Evolutionary conservation across 2,797 vertebrate species (phyloP).

Genomic region (Sarcophilus harrisii): DNA sequence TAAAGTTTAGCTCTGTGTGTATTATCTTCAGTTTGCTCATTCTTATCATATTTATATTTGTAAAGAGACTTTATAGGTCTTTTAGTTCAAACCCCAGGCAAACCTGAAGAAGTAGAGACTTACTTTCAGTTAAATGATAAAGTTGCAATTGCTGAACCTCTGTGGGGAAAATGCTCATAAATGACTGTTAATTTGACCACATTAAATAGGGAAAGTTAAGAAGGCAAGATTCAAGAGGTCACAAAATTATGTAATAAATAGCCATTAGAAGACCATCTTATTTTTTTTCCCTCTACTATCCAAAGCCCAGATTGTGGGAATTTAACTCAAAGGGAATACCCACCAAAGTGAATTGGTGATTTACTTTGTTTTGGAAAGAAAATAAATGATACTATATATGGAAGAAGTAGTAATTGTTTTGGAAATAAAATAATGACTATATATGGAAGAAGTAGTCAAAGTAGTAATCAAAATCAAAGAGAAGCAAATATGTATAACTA

Average conservation of each 20-base stretch:
- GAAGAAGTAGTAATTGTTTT: not conserved
- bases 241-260: constrained; percentile 4
- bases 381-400: not conserved
- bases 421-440: not conserved
- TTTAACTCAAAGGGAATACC: not conserved
- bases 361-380: constrained; percentile 1
- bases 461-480: too few species aligned
- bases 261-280: constrained; percentile 4
- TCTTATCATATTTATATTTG: not conserved
- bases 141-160: not conserved
- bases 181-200: constrained; percentile 7
- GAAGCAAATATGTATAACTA: not conserved
- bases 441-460: not conserved
- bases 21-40: not conserved
- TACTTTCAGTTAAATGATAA: not conserved
- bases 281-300: not conserved
- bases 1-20: not conserved
- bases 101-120: not conserved
- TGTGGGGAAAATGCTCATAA: constrained; percentile 4
- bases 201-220: constrained; percentile 1
- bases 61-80: not conserved
- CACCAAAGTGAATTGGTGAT: not conserved
- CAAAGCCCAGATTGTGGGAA: not conserved
- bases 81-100: not conserved
- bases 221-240: not conserved